A percentile compares a stretch with the other conserved stretches of the same genome.
Conservation (phyloP, 1,140 invertebrate species). For the Drosophila subpulchrella region DNA sequence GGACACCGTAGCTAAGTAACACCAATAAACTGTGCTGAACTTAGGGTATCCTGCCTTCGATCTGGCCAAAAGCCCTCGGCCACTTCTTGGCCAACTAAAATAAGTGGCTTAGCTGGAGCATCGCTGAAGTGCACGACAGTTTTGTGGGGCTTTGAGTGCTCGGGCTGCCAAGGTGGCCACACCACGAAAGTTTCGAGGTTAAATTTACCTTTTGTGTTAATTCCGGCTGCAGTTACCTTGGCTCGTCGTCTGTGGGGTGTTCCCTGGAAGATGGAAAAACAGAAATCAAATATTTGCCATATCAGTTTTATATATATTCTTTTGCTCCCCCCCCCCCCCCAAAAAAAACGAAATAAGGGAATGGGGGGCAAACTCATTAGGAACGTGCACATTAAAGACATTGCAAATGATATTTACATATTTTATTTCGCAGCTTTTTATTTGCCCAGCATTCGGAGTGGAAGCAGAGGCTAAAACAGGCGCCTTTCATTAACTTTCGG, state of each 20-base stretch:
- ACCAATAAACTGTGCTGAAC: too few relatives aligned
- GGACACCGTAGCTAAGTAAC: too few relatives aligned
- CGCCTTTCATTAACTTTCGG: constrained; percentile 34
- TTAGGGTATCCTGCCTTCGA: constrained; percentile 13
- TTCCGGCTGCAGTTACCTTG: constrained; percentile 35
- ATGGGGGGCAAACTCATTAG: constrained; percentile 11
- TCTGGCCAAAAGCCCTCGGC: background rate
- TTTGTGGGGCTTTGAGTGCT: constrained; percentile 44
- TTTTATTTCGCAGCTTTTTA: constrained; percentile 33
- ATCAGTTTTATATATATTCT: constrained; percentile 32
- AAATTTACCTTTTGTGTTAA: constrained; percentile 55
- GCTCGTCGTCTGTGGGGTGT: background rate
- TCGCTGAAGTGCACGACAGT: constrained; percentile 59
- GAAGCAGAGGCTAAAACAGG: background rate
- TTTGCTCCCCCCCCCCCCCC: background rate
- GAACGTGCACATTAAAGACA: constrained; percentile 12
- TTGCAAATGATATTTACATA: constrained; percentile 57
- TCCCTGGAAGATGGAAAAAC: constrained; percentile 11
- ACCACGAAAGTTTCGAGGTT: constrained; percentile 37
- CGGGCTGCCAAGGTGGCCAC: constrained; percentile 18
- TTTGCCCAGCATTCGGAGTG: constrained; percentile 7
- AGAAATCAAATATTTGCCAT: constrained; percentile 46
- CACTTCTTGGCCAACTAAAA: constrained; percentile 36
- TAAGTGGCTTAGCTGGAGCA: constrained; percentile 68
- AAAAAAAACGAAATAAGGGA: background rate